These are phyloP conservation scores for Drosophila algonquin DNA, from an alignment of 2,888 invertebrate genomes.

Conservation along the genomic window DNA sequence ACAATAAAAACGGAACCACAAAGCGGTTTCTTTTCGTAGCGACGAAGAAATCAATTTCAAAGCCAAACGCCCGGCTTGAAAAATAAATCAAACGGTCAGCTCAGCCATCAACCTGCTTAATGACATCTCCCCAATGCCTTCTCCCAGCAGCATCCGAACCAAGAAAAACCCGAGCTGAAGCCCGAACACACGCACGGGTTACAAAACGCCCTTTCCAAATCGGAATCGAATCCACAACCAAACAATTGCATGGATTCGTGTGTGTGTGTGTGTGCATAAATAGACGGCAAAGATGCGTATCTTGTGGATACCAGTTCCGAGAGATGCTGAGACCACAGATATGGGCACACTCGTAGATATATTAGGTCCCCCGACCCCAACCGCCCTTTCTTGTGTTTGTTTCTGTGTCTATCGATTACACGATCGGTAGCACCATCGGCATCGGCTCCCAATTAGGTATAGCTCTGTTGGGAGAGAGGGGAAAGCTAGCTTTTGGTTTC, in stretches of 20 bases:
- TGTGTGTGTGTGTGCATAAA: conserved; percentile 41
- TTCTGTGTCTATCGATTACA: conserved; percentile 59
- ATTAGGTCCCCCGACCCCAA: conserved; percentile 6
- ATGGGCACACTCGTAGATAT: conserved; percentile 13
- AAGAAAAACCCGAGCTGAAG: conserved; percentile 33
- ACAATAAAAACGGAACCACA: conserved; percentile 54
- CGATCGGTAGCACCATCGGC: conserved; percentile 47
- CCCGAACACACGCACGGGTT: conserved; percentile 43
- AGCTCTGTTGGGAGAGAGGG: conserved; percentile 9
- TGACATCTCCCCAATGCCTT: conserved; percentile 7
- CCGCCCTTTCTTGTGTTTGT: conserved; percentile 44
- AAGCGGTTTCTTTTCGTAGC: conserved; percentile 42
- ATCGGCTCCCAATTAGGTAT: conserved; percentile 53
- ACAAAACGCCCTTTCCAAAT: conserved; percentile 67
- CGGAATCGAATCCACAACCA: conserved; percentile 35
- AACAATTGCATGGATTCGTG: not conserved
- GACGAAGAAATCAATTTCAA: conserved; percentile 50
- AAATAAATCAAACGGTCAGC: conserved; percentile 39
- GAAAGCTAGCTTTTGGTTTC: conserved; percentile 30
- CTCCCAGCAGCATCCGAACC: conserved; percentile 2
- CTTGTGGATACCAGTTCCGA: conserved; percentile 33
- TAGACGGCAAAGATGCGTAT: conserved; percentile 17
- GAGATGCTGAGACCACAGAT: conserved; percentile 20
- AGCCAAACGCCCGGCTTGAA: conserved; percentile 37
- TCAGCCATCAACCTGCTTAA: conserved; percentile 13